A percentile compares a stretch with the other conserved stretches of the same genome.
Conservation (phyloP, 1,140 invertebrate genomes). For the Kradibia gibbosae region DNA sequence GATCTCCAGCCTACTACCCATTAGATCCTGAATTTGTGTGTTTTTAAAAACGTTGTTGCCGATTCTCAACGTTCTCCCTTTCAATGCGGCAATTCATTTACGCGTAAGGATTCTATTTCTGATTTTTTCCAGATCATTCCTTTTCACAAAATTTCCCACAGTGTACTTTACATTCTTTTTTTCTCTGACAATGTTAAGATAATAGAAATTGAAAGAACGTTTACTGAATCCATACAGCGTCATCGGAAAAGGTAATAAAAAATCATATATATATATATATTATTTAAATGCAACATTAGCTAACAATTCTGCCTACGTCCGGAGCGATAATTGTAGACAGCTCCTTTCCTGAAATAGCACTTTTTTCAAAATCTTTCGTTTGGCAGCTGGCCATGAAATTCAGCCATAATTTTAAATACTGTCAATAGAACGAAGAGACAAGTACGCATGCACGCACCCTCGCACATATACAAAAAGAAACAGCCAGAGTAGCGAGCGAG, state of each 20-base stretch:
- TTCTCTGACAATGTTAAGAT: too few species aligned
- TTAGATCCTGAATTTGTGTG: background rate
- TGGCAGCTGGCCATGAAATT: background rate
- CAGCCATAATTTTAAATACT: background rate
- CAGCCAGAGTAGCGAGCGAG: background rate
- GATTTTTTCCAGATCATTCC: too few species aligned
- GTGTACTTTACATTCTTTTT: too few species aligned
- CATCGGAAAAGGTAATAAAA: too few species aligned
- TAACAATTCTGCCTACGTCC: too few species aligned
- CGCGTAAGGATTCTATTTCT: background rate
- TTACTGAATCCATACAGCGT: too few species aligned
- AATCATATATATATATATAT: too few species aligned
- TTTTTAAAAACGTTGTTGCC: background rate
- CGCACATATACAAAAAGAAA: conserved; percentile 8
- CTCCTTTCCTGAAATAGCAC: background rate
- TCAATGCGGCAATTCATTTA: background rate
- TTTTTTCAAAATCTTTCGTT: background rate
- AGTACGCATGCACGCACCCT: background rate
- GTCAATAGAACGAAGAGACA: background rate
- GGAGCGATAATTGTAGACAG: too few species aligned
- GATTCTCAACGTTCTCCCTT: background rate
- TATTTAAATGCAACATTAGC: too few species aligned
- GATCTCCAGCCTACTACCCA: background rate
- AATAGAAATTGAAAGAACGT: too few species aligned
- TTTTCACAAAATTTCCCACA: too few species aligned